Conservation (phyloP, 2,113 vertebrate genomes). For the Rafetus swinhoei region DNA sequence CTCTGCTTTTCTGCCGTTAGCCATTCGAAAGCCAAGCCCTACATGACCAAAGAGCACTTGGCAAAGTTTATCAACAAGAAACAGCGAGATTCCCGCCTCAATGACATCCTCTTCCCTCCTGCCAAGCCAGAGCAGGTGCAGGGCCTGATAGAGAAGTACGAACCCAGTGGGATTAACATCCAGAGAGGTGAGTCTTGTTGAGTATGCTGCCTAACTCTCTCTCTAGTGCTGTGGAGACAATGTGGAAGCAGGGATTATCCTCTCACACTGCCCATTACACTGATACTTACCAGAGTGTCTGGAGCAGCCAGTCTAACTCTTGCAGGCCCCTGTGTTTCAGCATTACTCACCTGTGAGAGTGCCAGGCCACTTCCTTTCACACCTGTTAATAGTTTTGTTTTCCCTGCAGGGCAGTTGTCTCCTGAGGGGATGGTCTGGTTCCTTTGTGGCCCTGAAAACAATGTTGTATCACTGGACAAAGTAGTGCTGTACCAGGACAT, state of each 20-base stretch:
- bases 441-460: conserved; percentile 91
- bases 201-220: rapidly evolving
- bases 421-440: conserved; percentile 93
- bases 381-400: not conserved
- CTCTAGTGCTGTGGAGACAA: rapidly evolving
- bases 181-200: conserved; percentile 87
- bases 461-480: conserved; percentile 86
- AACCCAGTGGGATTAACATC: conserved; percentile 84
- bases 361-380: rapidly evolving
- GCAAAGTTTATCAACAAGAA: conserved; percentile 96
- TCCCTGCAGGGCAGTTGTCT: conserved; percentile 88
- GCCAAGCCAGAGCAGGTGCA: conserved; percentile 91
- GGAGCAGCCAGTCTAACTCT: not conserved
- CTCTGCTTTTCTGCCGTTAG: conserved; percentile 65
- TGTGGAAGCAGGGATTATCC: not conserved
- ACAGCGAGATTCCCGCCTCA: conserved; percentile 92
- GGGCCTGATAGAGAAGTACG: conserved; percentile 94
- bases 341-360: rapidly evolving
- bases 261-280: rapidly evolving
- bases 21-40: conserved; percentile 91
- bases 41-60: conserved; percentile 96
- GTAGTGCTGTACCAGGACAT: conserved; percentile 91
- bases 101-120: conserved; percentile 90
- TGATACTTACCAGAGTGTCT: not conserved
- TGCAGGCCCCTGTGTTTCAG: no score